Percentiles rank a stretch among this genome's conserved stretches.
Evolutionary conservation across 2,888 invertebrate genomes (phyloP).

Genomic region (Capitulum mitella): DNA sequence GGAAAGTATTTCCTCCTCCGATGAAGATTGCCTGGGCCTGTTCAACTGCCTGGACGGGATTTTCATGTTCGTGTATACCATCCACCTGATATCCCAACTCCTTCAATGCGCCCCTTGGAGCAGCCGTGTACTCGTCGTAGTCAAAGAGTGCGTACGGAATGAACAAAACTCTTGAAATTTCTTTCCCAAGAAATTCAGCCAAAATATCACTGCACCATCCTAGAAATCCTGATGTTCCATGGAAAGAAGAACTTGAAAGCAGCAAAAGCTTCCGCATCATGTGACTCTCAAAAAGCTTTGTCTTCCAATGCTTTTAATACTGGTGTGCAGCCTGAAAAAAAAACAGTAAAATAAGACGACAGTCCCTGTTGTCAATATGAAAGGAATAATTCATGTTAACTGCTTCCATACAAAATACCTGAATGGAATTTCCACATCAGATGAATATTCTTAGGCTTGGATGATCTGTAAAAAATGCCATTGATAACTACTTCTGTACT

Average conservation of each 20-base stretch:
- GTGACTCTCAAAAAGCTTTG: no score
- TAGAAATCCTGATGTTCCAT: conserved; percentile 30
- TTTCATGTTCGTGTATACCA: conserved; percentile 54
- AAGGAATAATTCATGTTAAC: no score
- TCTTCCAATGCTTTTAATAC: no score
- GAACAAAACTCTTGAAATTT: conserved; percentile 51
- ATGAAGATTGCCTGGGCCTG: conserved; percentile 63
- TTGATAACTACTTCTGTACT: no score
- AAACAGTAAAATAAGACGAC: no score
- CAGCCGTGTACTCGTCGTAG: conserved; percentile 57
- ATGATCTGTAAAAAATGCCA: no score
- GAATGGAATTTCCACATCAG: no score
- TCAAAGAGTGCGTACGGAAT: conserved; percentile 65
- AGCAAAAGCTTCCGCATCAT: conserved; percentile 24
- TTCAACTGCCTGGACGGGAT: conserved; percentile 53
- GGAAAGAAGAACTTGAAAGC: conserved; percentile 32
- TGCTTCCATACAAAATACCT: no score
- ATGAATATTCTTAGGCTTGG: no score
- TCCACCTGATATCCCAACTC: conserved; percentile 53
- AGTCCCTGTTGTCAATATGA: no score
- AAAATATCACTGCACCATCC: conserved; percentile 32
- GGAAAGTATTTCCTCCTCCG: conserved; percentile 75
- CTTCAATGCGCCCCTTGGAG: conserved; percentile 53
- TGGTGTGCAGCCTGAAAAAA: no score
- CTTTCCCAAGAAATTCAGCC: conserved; percentile 31